Evolutionary conservation across 2,888 invertebrate genomes (phyloP).

Genomic region (Epistrophella euchroma): DNA sequence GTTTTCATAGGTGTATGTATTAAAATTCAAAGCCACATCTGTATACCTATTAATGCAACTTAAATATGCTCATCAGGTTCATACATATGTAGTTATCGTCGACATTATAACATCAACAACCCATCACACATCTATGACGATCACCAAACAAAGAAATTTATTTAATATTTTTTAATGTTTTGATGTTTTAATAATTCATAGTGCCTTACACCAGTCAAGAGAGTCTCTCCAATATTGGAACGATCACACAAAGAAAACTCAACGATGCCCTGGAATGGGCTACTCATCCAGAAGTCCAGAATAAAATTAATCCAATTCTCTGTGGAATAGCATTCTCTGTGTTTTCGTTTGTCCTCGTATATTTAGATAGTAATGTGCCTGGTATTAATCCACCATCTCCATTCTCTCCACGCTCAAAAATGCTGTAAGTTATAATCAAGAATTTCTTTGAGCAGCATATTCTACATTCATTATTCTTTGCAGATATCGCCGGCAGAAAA

Average conservation of each 20-base stretch:
- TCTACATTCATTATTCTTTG: constrained; percentile 31
- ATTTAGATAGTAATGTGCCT: constrained; percentile 86
- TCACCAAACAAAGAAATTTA: background rate
- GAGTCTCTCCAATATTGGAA: constrained; percentile 77
- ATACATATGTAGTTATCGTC: background rate
- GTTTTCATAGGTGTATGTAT: too few species aligned
- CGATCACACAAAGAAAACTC: constrained; percentile 78
- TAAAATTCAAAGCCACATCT: background rate
- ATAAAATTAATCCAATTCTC: constrained; percentile 78
- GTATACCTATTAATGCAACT: background rate
- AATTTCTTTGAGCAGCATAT: background rate
- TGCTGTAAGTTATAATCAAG: constrained; percentile 79
- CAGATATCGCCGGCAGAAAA: constrained; percentile 80
- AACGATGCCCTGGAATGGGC: constrained; percentile 78
- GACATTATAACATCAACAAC: background rate
- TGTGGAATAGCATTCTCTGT: constrained; percentile 85
- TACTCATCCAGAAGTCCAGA: constrained; percentile 77
- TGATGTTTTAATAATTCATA: constrained; percentile 65
- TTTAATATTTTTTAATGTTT: background rate
- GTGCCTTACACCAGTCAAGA: constrained; percentile 79
- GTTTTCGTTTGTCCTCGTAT: constrained; percentile 86
- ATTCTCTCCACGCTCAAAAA: constrained; percentile 85
- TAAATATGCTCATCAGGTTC: background rate
- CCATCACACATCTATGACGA: background rate
- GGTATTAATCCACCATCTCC: constrained; percentile 86